phyloP scores from a whole-genome alignment of 2,113 vertebrate genomes.

The Silurus asotus region DNA sequence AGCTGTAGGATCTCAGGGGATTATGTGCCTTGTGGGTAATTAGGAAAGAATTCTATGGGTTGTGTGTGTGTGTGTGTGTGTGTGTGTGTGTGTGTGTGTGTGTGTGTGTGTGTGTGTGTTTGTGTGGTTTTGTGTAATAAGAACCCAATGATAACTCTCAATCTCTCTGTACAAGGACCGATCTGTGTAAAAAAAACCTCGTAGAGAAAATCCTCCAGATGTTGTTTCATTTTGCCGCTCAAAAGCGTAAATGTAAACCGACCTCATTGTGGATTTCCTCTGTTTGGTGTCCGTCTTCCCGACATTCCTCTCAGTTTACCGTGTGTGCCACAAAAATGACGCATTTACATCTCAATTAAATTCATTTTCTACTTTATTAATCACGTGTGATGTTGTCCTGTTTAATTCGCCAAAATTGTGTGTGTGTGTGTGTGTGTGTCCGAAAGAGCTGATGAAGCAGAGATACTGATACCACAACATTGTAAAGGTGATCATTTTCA shows the following conservation, averaged over 20 bases:
- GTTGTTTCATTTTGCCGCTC: background rate
- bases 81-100: background rate
- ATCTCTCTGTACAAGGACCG: background rate
- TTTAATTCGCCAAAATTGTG: background rate
- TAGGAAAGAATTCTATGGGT: background rate
- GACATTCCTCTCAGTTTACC: constrained; percentile 1
- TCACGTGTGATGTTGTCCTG: background rate
- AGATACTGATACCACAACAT: background rate
- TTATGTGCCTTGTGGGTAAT: background rate
- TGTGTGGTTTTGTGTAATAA: background rate
- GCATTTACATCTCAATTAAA: constrained; percentile 34
- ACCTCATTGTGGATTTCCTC: background rate
- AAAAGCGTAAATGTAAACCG: constrained; percentile 39
- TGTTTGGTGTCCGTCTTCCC: constrained; percentile 9
- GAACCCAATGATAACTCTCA: background rate
- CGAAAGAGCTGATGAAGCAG: background rate
- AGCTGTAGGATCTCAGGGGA: background rate
- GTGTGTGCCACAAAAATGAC: constrained; percentile 1
- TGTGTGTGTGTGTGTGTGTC: background rate
- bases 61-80: background rate
- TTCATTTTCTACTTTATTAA: constrained; percentile 36
- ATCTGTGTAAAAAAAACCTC: background rate
- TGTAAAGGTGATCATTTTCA: background rate
- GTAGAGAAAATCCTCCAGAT: background rate
- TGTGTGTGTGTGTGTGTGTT: background rate